Percentiles rank a stretch among this genome's conserved stretches.
phyloP scores from a whole-genome alignment of 2,888 invertebrate genomes.

The Parnassius orleans region DNA sequence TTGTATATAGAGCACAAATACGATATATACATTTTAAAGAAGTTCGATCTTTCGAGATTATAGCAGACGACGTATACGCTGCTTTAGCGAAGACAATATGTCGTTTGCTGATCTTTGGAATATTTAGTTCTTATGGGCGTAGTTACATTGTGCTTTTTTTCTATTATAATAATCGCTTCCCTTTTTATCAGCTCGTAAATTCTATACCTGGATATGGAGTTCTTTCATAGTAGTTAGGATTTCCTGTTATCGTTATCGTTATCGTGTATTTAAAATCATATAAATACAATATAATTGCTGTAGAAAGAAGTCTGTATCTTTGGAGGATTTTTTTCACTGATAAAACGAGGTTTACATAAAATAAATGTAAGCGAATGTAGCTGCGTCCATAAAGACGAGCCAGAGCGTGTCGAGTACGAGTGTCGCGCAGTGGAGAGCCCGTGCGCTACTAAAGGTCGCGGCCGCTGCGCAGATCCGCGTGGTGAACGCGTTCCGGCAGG shows the following conservation, averaged over 20 bases:
- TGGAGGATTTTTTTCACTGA: no score
- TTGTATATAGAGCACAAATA: constrained; percentile 13
- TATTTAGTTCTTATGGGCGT: constrained; percentile 3
- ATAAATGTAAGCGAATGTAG: neutral
- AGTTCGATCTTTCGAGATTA: neutral
- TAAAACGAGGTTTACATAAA: no score
- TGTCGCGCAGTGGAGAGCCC: constrained; percentile 21
- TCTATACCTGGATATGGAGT: no score
- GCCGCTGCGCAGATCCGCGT: constrained; percentile 95
- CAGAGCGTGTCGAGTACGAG: constrained; percentile 19
- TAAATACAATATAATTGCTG: no score
- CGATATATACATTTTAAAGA: no score
- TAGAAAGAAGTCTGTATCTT: no score
- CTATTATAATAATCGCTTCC: no score
- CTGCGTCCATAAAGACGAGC: constrained; percentile 15
- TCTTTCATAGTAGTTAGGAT: no score
- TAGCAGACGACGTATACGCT: neutral
- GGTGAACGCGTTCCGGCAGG: constrained; percentile 99
- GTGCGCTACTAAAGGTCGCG: constrained; percentile 29
- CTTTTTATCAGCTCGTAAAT: no score
- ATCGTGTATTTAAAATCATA: no score
- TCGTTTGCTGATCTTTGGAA: neutral
- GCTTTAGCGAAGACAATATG: neutral
- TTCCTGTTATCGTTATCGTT: no score
- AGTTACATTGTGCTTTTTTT: constrained; percentile 3